Evolutionary conservation across 2,113 vertebrate genomes (phyloP).

Genomic region (Zosterops japonicus): DNA sequence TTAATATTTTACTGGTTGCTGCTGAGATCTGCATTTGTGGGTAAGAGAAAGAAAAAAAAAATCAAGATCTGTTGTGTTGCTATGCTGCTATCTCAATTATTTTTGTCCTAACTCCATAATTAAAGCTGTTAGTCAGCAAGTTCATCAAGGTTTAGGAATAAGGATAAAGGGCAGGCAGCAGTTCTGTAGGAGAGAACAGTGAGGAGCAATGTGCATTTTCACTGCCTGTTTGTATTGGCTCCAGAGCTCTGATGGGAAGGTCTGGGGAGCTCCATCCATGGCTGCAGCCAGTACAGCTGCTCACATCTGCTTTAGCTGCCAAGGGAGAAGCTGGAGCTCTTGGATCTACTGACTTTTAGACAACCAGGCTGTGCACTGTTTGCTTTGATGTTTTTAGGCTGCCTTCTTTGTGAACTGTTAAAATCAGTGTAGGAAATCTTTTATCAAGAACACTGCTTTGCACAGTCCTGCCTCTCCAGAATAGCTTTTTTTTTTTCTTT

Average conservation of each 20-base stretch:
- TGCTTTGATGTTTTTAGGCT: not conserved
- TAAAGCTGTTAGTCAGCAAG: not conserved
- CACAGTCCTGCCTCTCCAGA: not conserved
- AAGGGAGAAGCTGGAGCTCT: not conserved
- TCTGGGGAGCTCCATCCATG: not conserved
- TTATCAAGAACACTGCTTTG: not conserved
- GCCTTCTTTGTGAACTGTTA: not conserved
- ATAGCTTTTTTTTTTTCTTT: not conserved
- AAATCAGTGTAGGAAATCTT: not conserved
- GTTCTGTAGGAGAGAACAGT: not conserved
- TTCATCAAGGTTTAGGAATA: not conserved
- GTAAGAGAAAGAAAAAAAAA: not conserved
- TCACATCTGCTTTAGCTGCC: not conserved
- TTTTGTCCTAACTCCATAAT: not conserved
- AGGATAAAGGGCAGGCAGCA: not conserved
- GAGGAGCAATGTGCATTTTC: not conserved
- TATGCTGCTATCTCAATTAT: not conserved
- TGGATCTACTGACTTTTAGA: not conserved
- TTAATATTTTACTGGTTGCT: not conserved
- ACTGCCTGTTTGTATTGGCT: rapidly evolving
- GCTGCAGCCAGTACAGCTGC: not conserved
- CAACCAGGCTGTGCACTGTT: not conserved
- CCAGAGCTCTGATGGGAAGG: not conserved
- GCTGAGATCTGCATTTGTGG: not conserved
- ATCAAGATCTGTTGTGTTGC: not conserved